Conservation (phyloP, 2,888 invertebrate species). For the Myathropa florea region DNA sequence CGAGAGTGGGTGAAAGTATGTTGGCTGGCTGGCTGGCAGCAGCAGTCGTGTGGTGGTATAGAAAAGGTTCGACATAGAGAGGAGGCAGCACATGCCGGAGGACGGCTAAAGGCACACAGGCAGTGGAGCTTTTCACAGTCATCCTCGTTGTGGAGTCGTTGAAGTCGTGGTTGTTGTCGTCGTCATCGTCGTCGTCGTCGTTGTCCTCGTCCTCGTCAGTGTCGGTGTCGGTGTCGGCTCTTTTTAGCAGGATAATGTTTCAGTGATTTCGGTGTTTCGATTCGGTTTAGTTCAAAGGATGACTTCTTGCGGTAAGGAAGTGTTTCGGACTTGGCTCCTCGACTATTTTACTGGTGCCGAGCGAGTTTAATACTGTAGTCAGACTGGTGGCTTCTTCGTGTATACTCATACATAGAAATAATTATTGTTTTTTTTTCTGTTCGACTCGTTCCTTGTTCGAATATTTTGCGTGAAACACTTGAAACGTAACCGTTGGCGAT, state of each 20-base stretch:
- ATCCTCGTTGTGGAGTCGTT: slow-evolving; percentile 57
- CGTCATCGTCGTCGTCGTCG: slow-evolving; percentile 55
- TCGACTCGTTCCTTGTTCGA: slow-evolving; percentile 13
- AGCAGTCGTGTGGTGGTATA: slow-evolving; percentile 53
- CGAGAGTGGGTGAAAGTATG: slow-evolving; percentile 63
- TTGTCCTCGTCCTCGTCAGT: slow-evolving; percentile 74
- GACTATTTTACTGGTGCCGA: slow-evolving; percentile 34
- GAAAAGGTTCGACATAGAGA: slow-evolving; percentile 69
- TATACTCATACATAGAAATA: slow-evolving; percentile 33
- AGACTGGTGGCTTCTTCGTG: background rate
- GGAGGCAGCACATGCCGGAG: slow-evolving; percentile 65
- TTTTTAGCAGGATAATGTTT: slow-evolving; percentile 70
- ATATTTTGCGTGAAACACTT: slow-evolving; percentile 46
- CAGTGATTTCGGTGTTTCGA: slow-evolving; percentile 63
- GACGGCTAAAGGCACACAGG: slow-evolving; percentile 67
- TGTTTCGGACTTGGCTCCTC: slow-evolving; percentile 64
- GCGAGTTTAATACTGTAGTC: slow-evolving; percentile 40
- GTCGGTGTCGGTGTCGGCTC: slow-evolving; percentile 74
- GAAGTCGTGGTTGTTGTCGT: slow-evolving; percentile 46
- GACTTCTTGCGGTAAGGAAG: slow-evolving; percentile 71
- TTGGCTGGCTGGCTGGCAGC: slow-evolving; percentile 46
- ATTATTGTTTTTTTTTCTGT: slow-evolving; percentile 29
- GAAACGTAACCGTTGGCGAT: slow-evolving; percentile 42
- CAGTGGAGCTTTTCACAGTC: slow-evolving; percentile 69
- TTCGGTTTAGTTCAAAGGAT: slow-evolving; percentile 72